Percentiles rank a stretch among this genome's conserved stretches.
Evolutionary conservation across 2,797 vertebrate genomes (phyloP).

Genomic region (Pseudomugil tenellus): DNA sequence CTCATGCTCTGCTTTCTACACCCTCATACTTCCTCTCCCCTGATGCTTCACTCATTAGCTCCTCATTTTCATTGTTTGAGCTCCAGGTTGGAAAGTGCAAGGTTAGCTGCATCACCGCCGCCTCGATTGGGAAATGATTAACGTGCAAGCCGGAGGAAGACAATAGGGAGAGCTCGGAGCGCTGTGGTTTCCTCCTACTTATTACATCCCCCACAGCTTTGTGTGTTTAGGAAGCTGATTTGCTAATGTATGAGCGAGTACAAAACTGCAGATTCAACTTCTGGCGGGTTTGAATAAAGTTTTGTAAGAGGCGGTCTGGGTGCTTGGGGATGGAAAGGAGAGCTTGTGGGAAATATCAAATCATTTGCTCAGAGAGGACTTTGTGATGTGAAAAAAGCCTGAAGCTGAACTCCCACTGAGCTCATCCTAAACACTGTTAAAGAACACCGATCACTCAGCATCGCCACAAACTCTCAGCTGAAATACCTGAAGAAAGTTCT

Average conservation of each 20-base stretch:
- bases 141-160: constrained; percentile 57
- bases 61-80: constrained; percentile 54
- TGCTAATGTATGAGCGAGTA: constrained; percentile 42
- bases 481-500: constrained; percentile 34
- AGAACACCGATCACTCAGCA: constrained; percentile 41
- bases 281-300: constrained; percentile 46
- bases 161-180: constrained; percentile 37
- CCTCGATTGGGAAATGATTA: constrained; percentile 60
- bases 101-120: constrained; percentile 43
- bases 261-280: constrained; percentile 54
- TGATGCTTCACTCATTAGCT: constrained; percentile 56
- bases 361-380: constrained; percentile 47
- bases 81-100: constrained; percentile 63
- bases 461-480: constrained; percentile 50
- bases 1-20: constrained; percentile 33
- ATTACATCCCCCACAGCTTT: constrained; percentile 60
- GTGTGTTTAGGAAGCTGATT: constrained; percentile 66
- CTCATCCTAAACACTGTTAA: constrained; percentile 46
- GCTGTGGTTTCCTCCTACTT: constrained; percentile 59
- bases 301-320: constrained; percentile 39
- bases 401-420: constrained; percentile 61
- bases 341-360: constrained; percentile 53
- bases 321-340: constrained; percentile 34
- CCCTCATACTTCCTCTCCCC: constrained; percentile 30
- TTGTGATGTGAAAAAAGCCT: constrained; percentile 52